Conservation (phyloP, 2,113 vertebrate genomes). For the Pomatorhinus ruficollis region DNA sequence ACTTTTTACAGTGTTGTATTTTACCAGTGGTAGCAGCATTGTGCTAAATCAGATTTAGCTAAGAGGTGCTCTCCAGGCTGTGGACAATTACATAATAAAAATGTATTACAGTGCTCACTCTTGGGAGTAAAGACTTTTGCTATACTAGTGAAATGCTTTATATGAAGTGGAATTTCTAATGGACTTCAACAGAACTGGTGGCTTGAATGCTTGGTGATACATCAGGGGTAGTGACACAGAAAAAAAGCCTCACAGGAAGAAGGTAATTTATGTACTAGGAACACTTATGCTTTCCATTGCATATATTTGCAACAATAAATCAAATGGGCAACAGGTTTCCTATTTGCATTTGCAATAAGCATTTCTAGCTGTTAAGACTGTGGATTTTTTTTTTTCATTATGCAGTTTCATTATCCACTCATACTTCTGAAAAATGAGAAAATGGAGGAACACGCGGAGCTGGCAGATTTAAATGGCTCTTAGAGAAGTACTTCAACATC, state of each 20-base stretch:
- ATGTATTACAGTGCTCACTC: conserved; percentile 36
- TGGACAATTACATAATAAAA: conserved; percentile 55
- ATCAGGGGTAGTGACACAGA: background rate
- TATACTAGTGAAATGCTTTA: conserved; percentile 33
- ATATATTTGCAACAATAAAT: conserved; percentile 63
- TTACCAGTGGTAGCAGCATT: background rate
- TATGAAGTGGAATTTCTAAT: conserved; percentile 56
- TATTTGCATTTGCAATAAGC: conserved; percentile 34
- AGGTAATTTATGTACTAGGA: conserved; percentile 40
- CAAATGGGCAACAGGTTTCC: conserved; percentile 42
- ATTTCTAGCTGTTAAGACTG: conserved; percentile 37
- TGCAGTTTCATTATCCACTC: conserved; percentile 43
- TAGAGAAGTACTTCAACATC: conserved; percentile 28
- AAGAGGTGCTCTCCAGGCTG: conserved; percentile 32
- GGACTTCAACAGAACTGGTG: conserved; percentile 21
- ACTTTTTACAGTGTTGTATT: background rate
- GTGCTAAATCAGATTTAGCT: conserved; percentile 44
- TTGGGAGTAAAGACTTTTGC: conserved; percentile 47
- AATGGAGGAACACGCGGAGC: conserved; percentile 44
- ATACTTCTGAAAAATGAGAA: conserved; percentile 45
- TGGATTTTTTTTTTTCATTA: conserved; percentile 10
- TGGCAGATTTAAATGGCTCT: conserved; percentile 37
- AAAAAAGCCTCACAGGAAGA: conserved; percentile 31
- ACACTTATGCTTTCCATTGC: conserved; percentile 42
- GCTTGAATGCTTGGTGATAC: background rate